Percentiles rank a stretch among this genome's conserved stretches.
Evolutionary conservation across 2,888 invertebrate genomes (phyloP).

Genomic region (Drosophila testacea): DNA sequence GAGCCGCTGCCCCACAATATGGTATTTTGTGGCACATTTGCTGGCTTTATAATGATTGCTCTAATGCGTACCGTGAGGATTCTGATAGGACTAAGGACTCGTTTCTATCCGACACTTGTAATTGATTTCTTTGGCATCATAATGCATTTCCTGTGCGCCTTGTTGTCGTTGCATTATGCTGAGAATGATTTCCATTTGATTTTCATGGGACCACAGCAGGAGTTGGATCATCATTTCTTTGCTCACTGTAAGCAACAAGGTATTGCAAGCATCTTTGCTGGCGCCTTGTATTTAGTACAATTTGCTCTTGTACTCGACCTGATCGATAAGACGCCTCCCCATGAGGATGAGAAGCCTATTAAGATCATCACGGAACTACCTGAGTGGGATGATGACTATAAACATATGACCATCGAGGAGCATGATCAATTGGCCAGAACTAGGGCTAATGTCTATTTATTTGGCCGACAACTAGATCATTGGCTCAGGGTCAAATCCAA

Average conservation of each 20-base stretch:
- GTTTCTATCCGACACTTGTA: constrained; percentile 49
- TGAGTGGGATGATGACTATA: constrained; percentile 1
- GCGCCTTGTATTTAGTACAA: constrained; percentile 53
- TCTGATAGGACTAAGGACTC: constrained; percentile 21
- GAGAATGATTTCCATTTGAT: constrained; percentile 72
- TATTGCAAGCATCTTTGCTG: constrained; percentile 43
- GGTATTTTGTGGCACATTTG: constrained; percentile 70
- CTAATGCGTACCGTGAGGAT: constrained; percentile 48
- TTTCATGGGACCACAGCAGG: constrained; percentile 66
- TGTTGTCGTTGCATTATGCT: constrained; percentile 62
- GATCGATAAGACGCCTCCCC: constrained; percentile 16
- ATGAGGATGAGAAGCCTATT: constrained; percentile 20
- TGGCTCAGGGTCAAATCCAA: constrained; percentile 36
- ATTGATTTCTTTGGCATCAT: constrained; percentile 35
- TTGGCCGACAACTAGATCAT: constrained; percentile 31
- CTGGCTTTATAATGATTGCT: constrained; percentile 55
- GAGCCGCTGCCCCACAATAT: constrained; percentile 70
- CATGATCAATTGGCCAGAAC: constrained; percentile 27
- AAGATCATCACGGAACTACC: constrained; percentile 16
- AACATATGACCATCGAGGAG: constrained; percentile 22
- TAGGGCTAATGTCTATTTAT: constrained; percentile 33
- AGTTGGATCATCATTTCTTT: constrained; percentile 56
- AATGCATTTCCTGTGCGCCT: constrained; percentile 42
- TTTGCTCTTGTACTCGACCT: constrained; percentile 36
- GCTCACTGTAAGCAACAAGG: constrained; percentile 58